Evolutionary conservation across 1,140 invertebrate species (phyloP).

Genomic region (Heliconius nattereri): DNA sequence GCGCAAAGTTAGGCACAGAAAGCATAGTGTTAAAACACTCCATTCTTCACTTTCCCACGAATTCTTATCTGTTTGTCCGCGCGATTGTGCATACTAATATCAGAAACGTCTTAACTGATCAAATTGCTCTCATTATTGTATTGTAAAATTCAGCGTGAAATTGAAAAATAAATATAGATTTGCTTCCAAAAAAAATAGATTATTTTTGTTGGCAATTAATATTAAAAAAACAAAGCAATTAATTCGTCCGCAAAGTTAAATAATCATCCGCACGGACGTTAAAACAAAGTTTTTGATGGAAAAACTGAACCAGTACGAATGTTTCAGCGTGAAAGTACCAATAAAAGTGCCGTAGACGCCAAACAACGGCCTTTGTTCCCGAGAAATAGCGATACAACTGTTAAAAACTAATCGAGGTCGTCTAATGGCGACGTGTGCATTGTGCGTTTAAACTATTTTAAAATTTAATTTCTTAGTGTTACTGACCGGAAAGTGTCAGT

Average conservation of each 20-base stretch:
- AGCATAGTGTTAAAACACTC: too few relatives aligned
- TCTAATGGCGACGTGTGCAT: constrained; percentile 37
- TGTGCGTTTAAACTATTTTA: constrained; percentile 22
- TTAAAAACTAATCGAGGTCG: constrained; percentile 50
- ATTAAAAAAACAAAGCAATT: constrained; percentile 30
- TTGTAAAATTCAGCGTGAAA: too few relatives aligned
- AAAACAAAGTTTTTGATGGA: constrained; percentile 40
- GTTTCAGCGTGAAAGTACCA: constrained; percentile 39
- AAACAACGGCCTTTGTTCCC: constrained; percentile 50
- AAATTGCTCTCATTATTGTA: too few relatives aligned
- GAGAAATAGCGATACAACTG: constrained; percentile 47
- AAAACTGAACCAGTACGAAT: constrained; percentile 39
- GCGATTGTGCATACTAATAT: too few relatives aligned
- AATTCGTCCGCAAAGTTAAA: constrained; percentile 34
- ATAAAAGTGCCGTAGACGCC: constrained; percentile 48
- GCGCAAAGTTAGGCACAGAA: too few relatives aligned
- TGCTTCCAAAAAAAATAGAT: too few relatives aligned
- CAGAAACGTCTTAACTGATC: too few relatives aligned
- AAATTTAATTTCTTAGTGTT: not conserved
- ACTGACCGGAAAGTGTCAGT: constrained; percentile 2
- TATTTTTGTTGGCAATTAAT: too few relatives aligned
- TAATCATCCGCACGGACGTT: constrained; percentile 24
- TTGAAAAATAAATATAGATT: too few relatives aligned
- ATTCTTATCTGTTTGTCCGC: too few relatives aligned
- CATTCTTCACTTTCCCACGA: too few relatives aligned